These are phyloP conservation scores for Meriones psammophilus DNA, from an alignment of 2,797 vertebrate genomes.

Conservation along the genomic window DNA sequence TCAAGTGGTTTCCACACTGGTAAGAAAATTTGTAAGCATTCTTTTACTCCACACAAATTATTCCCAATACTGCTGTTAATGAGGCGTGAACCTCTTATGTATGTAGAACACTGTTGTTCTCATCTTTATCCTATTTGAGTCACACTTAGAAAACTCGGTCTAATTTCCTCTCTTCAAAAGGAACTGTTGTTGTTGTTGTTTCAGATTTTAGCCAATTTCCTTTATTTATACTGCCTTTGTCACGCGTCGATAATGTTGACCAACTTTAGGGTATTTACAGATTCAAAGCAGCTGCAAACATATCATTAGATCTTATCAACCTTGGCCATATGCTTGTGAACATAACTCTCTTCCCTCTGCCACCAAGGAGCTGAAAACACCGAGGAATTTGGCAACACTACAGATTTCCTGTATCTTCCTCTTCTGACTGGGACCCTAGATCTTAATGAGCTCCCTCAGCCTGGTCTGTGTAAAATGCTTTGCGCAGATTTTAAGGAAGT, in stretches of 20 bases:
- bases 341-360: slow-evolving; percentile 71
- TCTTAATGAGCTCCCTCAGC: slow-evolving; percentile 15
- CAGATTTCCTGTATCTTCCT: slow-evolving; percentile 65
- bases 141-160: slow-evolving; percentile 49
- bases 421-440: slow-evolving; percentile 36
- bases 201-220: slow-evolving; percentile 86
- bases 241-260: slow-evolving; percentile 77
- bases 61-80: slow-evolving; percentile 42
- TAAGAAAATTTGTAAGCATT: slow-evolving; percentile 7
- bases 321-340: slow-evolving; percentile 76
- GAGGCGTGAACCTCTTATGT: slow-evolving; percentile 22
- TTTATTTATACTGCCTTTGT: slow-evolving; percentile 87
- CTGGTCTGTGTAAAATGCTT: not conserved
- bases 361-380: slow-evolving; percentile 67
- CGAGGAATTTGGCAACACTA: slow-evolving; percentile 25
- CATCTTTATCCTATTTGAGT: slow-evolving; percentile 70
- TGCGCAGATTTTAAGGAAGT: slow-evolving; percentile 52
- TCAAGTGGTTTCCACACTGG: not conserved
- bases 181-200: slow-evolving; percentile 86
- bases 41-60: not conserved
- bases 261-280: slow-evolving; percentile 85
- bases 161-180: slow-evolving; percentile 80
- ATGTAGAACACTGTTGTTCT: slow-evolving; percentile 56
- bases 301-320: slow-evolving; percentile 84
- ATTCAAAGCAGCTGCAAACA: slow-evolving; percentile 84